Percentiles rank a stretch among this genome's conserved stretches.
Conservation (phyloP, 1,140 invertebrate species). For the Brachionus calyciflorus region DNA sequence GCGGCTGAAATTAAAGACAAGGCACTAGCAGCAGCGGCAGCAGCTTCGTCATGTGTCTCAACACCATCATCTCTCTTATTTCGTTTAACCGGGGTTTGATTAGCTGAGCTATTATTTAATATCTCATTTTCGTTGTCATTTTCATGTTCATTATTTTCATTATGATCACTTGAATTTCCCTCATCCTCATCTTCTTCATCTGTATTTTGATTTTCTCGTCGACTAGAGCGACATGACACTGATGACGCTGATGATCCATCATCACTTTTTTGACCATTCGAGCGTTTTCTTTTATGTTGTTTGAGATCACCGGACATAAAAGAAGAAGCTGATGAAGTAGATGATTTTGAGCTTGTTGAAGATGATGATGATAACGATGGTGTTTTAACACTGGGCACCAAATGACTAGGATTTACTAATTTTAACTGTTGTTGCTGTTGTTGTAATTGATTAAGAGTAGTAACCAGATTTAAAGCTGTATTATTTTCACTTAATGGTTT, state of each 20-base stretch:
- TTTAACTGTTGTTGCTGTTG: constrained; percentile 17
- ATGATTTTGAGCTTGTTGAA: neutral
- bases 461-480: constrained; percentile 14
- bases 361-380: constrained; percentile 30
- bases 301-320: constrained; percentile 7
- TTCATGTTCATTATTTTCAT: neutral
- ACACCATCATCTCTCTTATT: neutral
- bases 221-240: neutral
- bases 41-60: constrained; percentile 8
- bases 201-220: neutral
- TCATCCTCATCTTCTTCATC: constrained; percentile 38
- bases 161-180: neutral
- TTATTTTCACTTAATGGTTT: neutral
- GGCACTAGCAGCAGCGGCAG: constrained; percentile 1
- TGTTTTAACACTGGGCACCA: neutral
- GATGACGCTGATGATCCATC: constrained; percentile 2
- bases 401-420: neutral
- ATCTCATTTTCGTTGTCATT: neutral
- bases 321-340: constrained; percentile 35
- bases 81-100: constrained; percentile 24
- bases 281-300: constrained; percentile 7
- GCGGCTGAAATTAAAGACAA: constrained; percentile 40
- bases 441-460: constrained; percentile 4
- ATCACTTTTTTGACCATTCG: constrained; percentile 15
- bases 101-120: neutral